These are phyloP conservation scores for Anas platyrhynchos DNA, from an alignment of 2,113 vertebrate species.

Conservation along the genomic window DNA sequence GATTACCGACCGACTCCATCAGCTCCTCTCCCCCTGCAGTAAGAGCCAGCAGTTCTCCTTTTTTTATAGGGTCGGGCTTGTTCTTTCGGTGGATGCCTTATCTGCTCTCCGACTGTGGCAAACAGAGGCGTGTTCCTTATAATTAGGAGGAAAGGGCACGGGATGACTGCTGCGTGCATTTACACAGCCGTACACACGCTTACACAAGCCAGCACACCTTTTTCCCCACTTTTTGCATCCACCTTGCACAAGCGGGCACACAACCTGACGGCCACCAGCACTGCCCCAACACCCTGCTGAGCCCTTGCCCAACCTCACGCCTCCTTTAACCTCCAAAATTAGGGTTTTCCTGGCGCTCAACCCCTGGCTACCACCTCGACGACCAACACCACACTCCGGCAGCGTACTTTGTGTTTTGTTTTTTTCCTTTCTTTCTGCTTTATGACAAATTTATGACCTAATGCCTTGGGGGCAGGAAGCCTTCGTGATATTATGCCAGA, in stretches of 20 bases:
- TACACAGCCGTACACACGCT: fast-evolving
- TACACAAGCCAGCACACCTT: neutral
- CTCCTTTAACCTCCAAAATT: neutral
- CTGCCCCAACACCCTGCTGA: neutral
- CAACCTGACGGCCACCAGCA: neutral
- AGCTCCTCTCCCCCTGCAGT: neutral
- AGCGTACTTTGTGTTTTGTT: fast-evolving
- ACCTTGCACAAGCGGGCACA: neutral
- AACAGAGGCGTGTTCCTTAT: neutral
- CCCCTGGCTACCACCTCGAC: neutral
- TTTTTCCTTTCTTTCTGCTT: neutral
- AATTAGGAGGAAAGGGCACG: neutral
- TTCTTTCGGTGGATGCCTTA: neutral
- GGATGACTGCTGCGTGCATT: neutral
- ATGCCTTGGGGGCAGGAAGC: neutral
- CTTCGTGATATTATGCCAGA: neutral
- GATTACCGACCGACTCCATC: neutral
- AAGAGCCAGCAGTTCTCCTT: neutral
- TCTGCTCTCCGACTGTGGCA: neutral
- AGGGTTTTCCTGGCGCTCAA: neutral
- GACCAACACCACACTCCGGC: neutral
- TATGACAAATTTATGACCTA: neutral
- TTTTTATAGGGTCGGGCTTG: neutral
- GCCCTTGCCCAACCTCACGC: neutral
- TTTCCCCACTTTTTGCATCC: fast-evolving